These are phyloP conservation scores for Idaea biselata DNA, from an alignment of 2,888 invertebrate species.

Conservation along the genomic window DNA sequence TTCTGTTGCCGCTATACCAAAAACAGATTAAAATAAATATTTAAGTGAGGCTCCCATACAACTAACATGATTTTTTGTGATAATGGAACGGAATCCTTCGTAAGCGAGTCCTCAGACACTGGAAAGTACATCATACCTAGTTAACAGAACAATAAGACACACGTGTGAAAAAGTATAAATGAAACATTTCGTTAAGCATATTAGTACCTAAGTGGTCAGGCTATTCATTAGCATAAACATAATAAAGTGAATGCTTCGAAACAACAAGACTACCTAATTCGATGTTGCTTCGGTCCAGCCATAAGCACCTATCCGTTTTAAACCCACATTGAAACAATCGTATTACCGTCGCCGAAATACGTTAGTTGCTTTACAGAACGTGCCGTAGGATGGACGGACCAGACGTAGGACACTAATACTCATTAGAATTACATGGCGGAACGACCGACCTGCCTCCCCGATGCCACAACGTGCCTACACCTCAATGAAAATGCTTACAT, in stretches of 20 bases:
- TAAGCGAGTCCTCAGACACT: too few relatives aligned
- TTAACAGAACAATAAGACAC: too few relatives aligned
- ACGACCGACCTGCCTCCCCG: conserved; percentile 38
- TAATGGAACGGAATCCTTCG: too few relatives aligned
- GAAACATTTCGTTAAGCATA: background rate
- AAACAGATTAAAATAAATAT: too few relatives aligned
- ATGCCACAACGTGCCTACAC: conserved; percentile 13
- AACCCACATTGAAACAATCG: conserved; percentile 41
- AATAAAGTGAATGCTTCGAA: conserved; percentile 23
- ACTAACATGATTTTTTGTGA: too few relatives aligned
- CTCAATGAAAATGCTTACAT: conserved; percentile 10
- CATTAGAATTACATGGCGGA: conserved; percentile 79
- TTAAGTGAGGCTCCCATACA: too few relatives aligned
- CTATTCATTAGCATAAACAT: conserved; percentile 25
- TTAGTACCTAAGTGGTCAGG: conserved; percentile 1
- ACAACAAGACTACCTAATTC: conserved; percentile 23
- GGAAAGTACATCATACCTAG: too few relatives aligned
- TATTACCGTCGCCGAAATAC: conserved; percentile 47
- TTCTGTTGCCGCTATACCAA: too few relatives aligned
- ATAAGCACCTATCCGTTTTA: conserved; percentile 32
- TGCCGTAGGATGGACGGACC: conserved; percentile 44
- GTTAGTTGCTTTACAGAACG: conserved; percentile 41
- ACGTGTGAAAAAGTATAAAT: background rate
- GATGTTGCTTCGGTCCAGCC: conserved; percentile 28
- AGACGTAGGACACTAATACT: conserved; percentile 74